Conservation (phyloP, 1,140 invertebrate genomes). For the Amphibalanus amphitrite region DNA sequence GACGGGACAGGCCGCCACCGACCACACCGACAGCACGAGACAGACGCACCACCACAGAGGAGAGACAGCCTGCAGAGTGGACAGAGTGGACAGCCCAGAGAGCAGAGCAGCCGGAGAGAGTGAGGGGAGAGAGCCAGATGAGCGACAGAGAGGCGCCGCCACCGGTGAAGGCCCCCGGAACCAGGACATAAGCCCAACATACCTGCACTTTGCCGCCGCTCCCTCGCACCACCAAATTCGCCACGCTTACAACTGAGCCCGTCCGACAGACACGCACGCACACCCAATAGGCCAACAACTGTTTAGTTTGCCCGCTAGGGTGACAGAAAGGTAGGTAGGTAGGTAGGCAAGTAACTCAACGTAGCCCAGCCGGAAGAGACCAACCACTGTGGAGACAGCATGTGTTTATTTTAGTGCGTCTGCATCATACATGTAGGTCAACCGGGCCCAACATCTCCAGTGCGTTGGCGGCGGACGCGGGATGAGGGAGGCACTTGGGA, state of each 20-base stretch:
- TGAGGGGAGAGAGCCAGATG: neutral
- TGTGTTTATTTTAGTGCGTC: conserved; percentile 1
- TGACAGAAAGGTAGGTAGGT: neutral
- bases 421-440: neutral
- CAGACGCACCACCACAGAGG: no score
- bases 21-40: neutral
- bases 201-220: neutral
- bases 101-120: no score
- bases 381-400: neutral
- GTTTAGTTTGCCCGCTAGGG: neutral
- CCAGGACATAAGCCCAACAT: conserved; percentile 1
- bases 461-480: conserved; percentile 20
- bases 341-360: neutral
- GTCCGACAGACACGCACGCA: neutral
- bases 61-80: no score
- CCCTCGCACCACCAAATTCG: neutral
- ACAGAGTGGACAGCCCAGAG: no score
- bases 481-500: neutral
- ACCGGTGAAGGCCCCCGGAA: neutral
- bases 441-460: conserved; percentile 15
- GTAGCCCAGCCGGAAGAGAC: neutral
- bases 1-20: neutral
- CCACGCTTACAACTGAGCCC: neutral
- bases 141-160: neutral
- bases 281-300: neutral